Base-by-base conservation (phyloP, 2,888 invertebrate genomes). In the Abrostola triplasia region DNA sequence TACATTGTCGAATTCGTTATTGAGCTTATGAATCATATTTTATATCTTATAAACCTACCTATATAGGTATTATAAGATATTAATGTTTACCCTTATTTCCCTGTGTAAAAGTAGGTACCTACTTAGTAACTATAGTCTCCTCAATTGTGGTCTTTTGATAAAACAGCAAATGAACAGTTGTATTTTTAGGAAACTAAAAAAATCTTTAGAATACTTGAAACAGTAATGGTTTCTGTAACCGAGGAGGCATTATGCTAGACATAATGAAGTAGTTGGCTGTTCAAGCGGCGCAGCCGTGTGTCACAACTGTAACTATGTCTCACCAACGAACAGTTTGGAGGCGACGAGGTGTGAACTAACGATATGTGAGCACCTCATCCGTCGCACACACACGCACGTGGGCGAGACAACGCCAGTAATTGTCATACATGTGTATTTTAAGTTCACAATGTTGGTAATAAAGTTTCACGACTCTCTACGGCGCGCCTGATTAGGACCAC, bases 401-500 rank as follows among this genome's bases (percentile, higher is more conserved):
- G 86, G 84, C 83, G 88, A 84, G 81, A 88, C 90, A 88, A 76
- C 82, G 77, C 78, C 84, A 85, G 88, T 92, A 90, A 93, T 93
- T 91, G 90, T 91, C 89, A 89, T 88, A 93, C 93, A 92, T 87
- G 89, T 90, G 92, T 93, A 92, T 92, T 92, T 93, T 89, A 85
- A 90, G 89, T 91, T 89, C 89, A 88, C 88, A 86, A 84, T 83
- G 84, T 81, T 70, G 77, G 81, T 86, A 86, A 90, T 91, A 90
- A 90, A 88, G 82, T 90, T 90, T 87, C 88, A 87, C 86, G 88
- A 84, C 79, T 82, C 84, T 83, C 80, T 83, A 79, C 70, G 80
- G 74, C 78, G 78, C 77, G 82, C 75, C 88, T 91, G 89, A 91
- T 92, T 90, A 90, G 88, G 83, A 76, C 80, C 72, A 73, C 82